Evolutionary conservation across 2,888 invertebrate genomes (phyloP).

Genomic region (Sabatieria punctata): DNA sequence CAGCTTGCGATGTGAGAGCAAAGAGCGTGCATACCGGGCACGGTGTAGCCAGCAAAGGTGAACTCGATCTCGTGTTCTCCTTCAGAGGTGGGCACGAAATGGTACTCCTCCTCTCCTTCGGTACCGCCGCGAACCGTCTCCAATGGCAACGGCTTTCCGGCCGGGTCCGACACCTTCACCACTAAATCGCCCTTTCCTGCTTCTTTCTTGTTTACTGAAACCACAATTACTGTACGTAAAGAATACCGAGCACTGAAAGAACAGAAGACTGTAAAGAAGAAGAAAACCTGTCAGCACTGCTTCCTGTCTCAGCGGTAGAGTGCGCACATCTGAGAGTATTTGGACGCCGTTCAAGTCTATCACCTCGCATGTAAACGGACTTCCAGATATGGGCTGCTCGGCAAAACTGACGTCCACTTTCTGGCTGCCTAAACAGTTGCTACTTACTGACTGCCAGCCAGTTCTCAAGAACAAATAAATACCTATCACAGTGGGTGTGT

Average conservation of each 20-base stretch:
- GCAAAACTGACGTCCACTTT: constrained; percentile 67
- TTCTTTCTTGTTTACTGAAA: constrained; percentile 21
- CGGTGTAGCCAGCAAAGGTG: constrained; percentile 24
- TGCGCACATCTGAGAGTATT: too few relatives aligned
- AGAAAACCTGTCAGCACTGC: too few relatives aligned
- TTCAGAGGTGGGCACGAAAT: constrained; percentile 23
- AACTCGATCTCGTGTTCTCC: constrained; percentile 24
- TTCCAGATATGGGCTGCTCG: constrained; percentile 57
- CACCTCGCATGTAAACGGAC: constrained; percentile 83
- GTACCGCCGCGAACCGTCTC: constrained; percentile 19
- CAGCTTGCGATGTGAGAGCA: not conserved
- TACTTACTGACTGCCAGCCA: not conserved
- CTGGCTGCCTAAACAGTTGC: constrained; percentile 53
- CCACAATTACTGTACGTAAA: too few relatives aligned
- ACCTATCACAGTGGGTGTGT: constrained; percentile 39
- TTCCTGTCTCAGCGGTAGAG: too few relatives aligned
- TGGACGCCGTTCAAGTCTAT: too few relatives aligned
- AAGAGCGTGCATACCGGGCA: constrained; percentile 16
- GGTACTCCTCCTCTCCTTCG: constrained; percentile 20
- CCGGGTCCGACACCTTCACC: constrained; percentile 24
- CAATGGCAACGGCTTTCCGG: constrained; percentile 18
- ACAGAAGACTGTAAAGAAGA: too few relatives aligned
- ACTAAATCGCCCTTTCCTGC: constrained; percentile 24
- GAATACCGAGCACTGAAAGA: too few relatives aligned
- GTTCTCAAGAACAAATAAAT: not conserved